These are phyloP conservation scores for Diuraphis noxia DNA, from an alignment of 1,140 invertebrate species.

Conservation along the genomic window DNA sequence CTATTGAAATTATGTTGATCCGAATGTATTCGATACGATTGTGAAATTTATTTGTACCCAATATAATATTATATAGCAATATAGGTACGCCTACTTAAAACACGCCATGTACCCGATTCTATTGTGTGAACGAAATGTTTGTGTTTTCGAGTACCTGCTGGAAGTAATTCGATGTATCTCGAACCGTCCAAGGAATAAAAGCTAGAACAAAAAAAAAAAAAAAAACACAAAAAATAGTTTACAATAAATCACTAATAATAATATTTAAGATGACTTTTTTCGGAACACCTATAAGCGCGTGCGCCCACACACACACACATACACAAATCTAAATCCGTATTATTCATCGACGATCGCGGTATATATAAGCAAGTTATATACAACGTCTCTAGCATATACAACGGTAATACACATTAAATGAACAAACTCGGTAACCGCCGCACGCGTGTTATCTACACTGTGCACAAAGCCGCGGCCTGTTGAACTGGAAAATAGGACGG, in stretches of 20 bases:
- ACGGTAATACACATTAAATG: background rate
- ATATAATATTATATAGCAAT: background rate
- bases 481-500: conserved; percentile 35
- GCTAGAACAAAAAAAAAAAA: background rate
- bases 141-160: background rate
- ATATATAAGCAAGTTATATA: background rate
- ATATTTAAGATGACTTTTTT: background rate
- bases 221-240: background rate
- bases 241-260: conserved; percentile 27
- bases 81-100: background rate
- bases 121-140: background rate
- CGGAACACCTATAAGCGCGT: too few relatives aligned
- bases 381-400: background rate
- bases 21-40: background rate
- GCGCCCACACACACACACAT: too few relatives aligned
- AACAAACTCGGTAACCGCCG: background rate
- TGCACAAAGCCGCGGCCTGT: conserved; percentile 30
- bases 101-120: background rate
- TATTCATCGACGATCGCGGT: background rate
- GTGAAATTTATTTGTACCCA: background rate
- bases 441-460: conserved; percentile 9
- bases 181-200: background rate
- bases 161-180: background rate
- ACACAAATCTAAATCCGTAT: background rate
- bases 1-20: background rate